These are phyloP conservation scores for Sitta carolinensis DNA, from an alignment of 2,797 vertebrate genomes.

Conservation along the genomic window DNA sequence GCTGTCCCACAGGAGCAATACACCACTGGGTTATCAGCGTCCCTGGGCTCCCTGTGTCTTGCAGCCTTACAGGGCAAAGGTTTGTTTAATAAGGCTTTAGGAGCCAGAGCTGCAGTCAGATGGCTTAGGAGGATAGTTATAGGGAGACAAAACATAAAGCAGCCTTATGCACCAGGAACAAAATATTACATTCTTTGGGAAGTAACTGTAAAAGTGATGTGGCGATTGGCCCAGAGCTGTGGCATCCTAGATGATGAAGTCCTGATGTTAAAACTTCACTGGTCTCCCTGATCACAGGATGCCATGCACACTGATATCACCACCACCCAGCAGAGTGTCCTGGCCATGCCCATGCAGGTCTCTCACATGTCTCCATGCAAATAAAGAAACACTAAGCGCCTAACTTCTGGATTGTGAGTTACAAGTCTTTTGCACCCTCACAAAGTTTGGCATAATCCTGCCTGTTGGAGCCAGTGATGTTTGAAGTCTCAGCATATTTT, in stretches of 20 bases:
- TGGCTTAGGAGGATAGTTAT: not conserved
- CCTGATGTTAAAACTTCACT: rapidly evolving
- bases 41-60: not conserved
- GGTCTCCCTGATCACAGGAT: not conserved
- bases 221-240: not conserved
- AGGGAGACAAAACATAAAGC: not conserved
- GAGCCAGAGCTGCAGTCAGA: not conserved
- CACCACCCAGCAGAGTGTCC: not conserved
- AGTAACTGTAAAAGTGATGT: not conserved
- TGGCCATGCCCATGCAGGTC: rapidly evolving
- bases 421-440: not conserved
- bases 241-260: not conserved
- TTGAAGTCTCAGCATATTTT: not conserved
- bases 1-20: not conserved
- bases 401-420: not conserved
- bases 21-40: not conserved
- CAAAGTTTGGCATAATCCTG: not conserved
- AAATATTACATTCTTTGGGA: not conserved
- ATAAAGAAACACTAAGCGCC: not conserved
- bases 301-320: rapidly evolving
- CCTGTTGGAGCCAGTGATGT: not conserved
- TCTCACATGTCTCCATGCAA: rapidly evolving
- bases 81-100: conserved; percentile 28
- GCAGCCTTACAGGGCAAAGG: conserved; percentile 14
- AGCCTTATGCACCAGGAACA: not conserved